phyloP scores from a whole-genome alignment of 2,888 invertebrate species.

The Punctoribates punctum region DNA sequence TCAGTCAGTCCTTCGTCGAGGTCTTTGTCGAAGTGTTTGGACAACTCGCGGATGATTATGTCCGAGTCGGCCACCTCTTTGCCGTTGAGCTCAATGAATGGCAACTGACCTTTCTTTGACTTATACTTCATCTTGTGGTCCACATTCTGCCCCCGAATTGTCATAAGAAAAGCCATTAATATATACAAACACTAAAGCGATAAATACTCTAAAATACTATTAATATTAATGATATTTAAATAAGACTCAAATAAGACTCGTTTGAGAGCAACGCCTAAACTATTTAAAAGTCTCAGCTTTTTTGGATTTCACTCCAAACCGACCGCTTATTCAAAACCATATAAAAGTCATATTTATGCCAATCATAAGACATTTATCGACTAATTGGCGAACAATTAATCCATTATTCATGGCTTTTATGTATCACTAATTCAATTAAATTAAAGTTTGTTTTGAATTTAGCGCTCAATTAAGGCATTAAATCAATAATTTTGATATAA shows the following conservation, averaged over 20 bases:
- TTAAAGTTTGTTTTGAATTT: not conserved
- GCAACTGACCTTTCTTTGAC: conserved; percentile 88
- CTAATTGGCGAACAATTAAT: not conserved
- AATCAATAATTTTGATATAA: not conserved
- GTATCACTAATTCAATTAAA: not conserved
- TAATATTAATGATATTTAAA: too few species aligned
- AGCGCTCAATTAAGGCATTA: conserved; percentile 3
- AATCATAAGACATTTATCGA: not conserved
- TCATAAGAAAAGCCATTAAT: not conserved
- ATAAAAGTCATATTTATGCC: not conserved
- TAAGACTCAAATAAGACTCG: too few species aligned
- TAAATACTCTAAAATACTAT: too few species aligned
- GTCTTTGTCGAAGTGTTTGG: conserved; percentile 75
- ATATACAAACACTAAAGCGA: not conserved
- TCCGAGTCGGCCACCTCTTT: conserved; percentile 89
- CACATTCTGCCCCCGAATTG: conserved; percentile 66
- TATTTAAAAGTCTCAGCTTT: too few species aligned
- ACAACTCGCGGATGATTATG: conserved; percentile 81
- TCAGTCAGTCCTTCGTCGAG: conserved; percentile 74
- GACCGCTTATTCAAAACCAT: too few species aligned
- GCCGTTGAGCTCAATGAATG: conserved; percentile 90
- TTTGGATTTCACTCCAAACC: too few species aligned
- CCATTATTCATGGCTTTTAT: not conserved
- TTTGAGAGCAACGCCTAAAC: too few species aligned
- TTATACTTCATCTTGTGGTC: conserved; percentile 90